Conservation (phyloP, 2,113 vertebrate genomes). For the Oreotrochilus melanogaster region DNA sequence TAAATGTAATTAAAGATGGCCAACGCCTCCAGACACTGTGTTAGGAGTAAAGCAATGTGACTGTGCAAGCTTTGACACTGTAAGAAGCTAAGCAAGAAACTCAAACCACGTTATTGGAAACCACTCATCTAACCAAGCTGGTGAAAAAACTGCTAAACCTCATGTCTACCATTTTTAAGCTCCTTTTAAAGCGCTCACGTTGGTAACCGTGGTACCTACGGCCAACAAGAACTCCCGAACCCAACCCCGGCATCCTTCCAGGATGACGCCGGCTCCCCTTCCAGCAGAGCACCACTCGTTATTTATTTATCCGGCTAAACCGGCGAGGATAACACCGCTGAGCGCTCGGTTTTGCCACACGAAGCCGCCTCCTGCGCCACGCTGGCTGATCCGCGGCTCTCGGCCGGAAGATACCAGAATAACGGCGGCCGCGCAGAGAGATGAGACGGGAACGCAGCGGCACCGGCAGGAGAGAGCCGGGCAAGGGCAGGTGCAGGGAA, state of each 20-base stretch:
- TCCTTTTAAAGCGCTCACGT: background rate
- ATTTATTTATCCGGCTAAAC: no score
- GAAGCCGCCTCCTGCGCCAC: background rate
- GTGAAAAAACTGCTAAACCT: background rate
- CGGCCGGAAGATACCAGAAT: background rate
- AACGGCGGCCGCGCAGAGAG: background rate
- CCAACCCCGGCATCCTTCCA: fast-evolving
- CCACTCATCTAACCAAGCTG: background rate
- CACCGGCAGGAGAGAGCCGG: background rate
- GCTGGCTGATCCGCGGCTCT: background rate
- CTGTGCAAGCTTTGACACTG: background rate
- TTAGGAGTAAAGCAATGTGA: background rate
- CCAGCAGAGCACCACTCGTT: background rate
- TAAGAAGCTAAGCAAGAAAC: background rate
- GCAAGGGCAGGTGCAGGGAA: no score
- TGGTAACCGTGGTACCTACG: fast-evolving
- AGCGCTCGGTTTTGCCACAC: background rate
- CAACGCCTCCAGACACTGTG: fast-evolving
- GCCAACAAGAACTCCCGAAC: fast-evolving
- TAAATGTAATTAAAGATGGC: fast-evolving
- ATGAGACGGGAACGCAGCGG: background rate
- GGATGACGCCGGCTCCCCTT: no score
- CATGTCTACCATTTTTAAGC: background rate
- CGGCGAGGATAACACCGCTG: background rate
- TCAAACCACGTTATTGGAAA: background rate